Evolutionary conservation across 1,140 invertebrate species (phyloP).

Genomic region (Leptinotarsa undecemlineata): DNA sequence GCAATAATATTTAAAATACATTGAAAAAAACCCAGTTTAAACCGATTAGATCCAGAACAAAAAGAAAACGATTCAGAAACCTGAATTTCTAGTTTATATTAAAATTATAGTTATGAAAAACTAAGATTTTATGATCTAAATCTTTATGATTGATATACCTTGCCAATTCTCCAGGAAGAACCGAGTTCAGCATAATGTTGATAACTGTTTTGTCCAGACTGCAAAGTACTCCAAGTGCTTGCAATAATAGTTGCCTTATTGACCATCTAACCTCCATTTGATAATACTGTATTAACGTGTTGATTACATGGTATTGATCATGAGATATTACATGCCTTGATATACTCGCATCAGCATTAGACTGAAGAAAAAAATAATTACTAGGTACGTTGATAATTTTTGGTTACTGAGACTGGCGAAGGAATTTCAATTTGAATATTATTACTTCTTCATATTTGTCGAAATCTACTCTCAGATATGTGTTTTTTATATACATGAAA

Average conservation of each 20-base stretch:
- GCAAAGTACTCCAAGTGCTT: slow-evolving; percentile 86
- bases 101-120: too few species aligned
- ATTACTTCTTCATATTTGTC: too few species aligned
- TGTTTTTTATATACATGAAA: too few species aligned
- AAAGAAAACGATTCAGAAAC: too few species aligned
- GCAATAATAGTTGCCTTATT: slow-evolving; percentile 76
- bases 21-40: too few species aligned
- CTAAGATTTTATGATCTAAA: too few species aligned
- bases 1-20: too few species aligned
- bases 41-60: too few species aligned
- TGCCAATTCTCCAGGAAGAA: slow-evolving; percentile 85
- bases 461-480: too few species aligned
- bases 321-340: slow-evolving; percentile 76
- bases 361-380: slow-evolving; percentile 58
- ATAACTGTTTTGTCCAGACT: slow-evolving; percentile 78
- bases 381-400: neutral
- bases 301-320: slow-evolving; percentile 76
- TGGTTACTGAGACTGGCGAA: too few species aligned
- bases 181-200: slow-evolving; percentile 80
- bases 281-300: slow-evolving; percentile 83
- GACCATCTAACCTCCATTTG: slow-evolving; percentile 89
- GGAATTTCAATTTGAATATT: too few species aligned
- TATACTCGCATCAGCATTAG: slow-evolving; percentile 82
- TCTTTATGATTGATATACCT: slow-evolving; percentile 55
- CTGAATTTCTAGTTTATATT: too few species aligned